Evolutionary conservation across 30 jellyfish, hydroid and myxozoan genomes (phyloP), one percentile per base, ranked within the genome.

Genomic region (Chrysaora quinquecirrha): DNA sequence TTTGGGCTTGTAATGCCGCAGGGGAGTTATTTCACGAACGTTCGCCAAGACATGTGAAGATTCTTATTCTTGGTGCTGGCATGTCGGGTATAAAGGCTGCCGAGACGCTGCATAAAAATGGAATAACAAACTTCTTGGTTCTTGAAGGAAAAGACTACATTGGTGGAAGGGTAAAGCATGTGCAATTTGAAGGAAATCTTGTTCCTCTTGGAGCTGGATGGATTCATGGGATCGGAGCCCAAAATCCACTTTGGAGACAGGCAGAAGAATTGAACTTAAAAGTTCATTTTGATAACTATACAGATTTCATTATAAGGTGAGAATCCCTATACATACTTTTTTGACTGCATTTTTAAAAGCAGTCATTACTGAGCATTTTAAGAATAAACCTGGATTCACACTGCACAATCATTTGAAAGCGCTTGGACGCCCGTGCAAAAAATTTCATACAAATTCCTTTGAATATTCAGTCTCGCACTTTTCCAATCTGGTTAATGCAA

Each of bases 41-140:
- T n/a, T n/a, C 48, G 22, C 73, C 92, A 27, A 48, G 48, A 46
- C 90, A 64, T 31, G 74, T 54, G 29, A 76, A 87, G 73, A 85
- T 88, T 30, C 58, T 88, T 20, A 66, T 88, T 48, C 62, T 88
- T 14, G 97, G 97, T 1, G 97, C 97, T 30, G 97, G 97, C 3
- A 67, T 71, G 3, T 73, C 97, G 2, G 94, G 97, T 21, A 67
- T 88, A 6, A 78, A 67, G 34, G 93, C 88, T 1, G 97, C 97
- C 1, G 93, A 81, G 29, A 64, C 90, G 19, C 73, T 88, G 11
- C 75, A 80, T 60, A n/a, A 27, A 14, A 64, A 72, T 23, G 94
- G 94, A 18, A 6, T 70, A 14, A 64, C 64, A 18, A 81, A 80
- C 65, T 88, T 88, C 68, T 48, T 88, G 33, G 64, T 88, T 50